These are phyloP conservation scores for Lichenostomus cassidix DNA, from an alignment of 2,113 vertebrate genomes.

Conservation along the genomic window DNA sequence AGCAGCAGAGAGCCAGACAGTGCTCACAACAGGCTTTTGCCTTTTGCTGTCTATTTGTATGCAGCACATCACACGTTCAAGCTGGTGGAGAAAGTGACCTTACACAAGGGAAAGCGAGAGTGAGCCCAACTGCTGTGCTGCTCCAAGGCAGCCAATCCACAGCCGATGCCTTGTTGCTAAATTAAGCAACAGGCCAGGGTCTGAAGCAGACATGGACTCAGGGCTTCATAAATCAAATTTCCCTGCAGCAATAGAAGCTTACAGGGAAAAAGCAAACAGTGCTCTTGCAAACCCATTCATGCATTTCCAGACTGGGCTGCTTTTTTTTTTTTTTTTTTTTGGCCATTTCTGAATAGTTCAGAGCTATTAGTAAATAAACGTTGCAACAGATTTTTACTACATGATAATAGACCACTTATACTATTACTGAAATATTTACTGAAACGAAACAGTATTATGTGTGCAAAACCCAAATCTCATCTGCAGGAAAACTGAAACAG, in stretches of 20 bases:
- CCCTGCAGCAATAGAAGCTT: slow-evolving; percentile 28
- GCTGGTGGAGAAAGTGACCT: slow-evolving; percentile 48
- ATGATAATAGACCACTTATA: neutral
- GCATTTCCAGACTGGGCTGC: neutral
- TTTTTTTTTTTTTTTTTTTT: neutral
- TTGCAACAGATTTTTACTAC: slow-evolving; percentile 16
- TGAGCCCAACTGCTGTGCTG: slow-evolving; percentile 24
- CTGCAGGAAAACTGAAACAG: slow-evolving; percentile 35
- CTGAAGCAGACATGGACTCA: slow-evolving; percentile 41
- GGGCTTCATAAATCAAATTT: slow-evolving; percentile 68
- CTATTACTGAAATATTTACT: slow-evolving; percentile 49
- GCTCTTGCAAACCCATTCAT: slow-evolving; percentile 49
- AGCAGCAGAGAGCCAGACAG: neutral
- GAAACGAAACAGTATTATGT: neutral
- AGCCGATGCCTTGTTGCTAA: slow-evolving; percentile 30
- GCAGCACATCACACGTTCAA: neutral
- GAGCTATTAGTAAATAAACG: slow-evolving; percentile 30
- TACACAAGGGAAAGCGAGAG: slow-evolving; percentile 14
- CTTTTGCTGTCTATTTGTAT: slow-evolving; percentile 48
- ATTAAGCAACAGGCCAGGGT: slow-evolving; percentile 58
- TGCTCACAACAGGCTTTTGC: slow-evolving; percentile 6
- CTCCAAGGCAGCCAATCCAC: slow-evolving; percentile 50
- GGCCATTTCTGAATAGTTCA: neutral
- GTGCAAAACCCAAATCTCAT: slow-evolving; percentile 38
- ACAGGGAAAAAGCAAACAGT: slow-evolving; percentile 36